These are phyloP conservation scores for Mylabris sibirica DNA, from an alignment of 2,888 invertebrate genomes.

Conservation along the genomic window DNA sequence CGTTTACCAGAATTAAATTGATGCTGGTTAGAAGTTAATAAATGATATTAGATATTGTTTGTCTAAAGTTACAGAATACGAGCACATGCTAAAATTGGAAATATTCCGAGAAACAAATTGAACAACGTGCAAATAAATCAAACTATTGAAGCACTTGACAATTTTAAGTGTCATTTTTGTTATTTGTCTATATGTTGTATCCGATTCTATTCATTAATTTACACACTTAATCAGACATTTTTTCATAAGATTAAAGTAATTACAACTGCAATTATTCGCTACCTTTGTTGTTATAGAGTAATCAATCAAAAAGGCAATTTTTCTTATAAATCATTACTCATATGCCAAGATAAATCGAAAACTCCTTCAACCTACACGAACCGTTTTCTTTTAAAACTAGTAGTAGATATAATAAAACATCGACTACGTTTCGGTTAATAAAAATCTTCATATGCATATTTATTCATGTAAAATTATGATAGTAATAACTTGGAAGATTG, in stretches of 20 bases:
- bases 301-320: not conserved
- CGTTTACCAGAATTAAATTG: too few species aligned
- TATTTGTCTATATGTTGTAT: too few species aligned
- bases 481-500: conserved; percentile 8
- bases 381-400: not conserved
- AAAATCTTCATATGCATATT: conserved; percentile 6
- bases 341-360: conserved; percentile 2
- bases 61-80: too few species aligned
- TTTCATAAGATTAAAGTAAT: not conserved
- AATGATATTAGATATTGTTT: too few species aligned
- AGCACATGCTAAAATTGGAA: too few species aligned
- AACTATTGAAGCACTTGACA: too few species aligned
- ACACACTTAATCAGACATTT: not conserved
- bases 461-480: conserved; percentile 8
- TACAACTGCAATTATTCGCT: not conserved
- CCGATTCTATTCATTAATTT: not conserved
- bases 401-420: not conserved
- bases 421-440: not conserved
- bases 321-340: conserved; percentile 7
- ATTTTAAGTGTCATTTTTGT: not conserved
- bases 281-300: not conserved
- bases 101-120: too few species aligned
- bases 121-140: too few species aligned
- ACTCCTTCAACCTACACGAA: not conserved
- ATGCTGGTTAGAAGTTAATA: too few species aligned